A percentile compares a stretch with the other conserved stretches of the same genome.
phyloP scores from a whole-genome alignment of 2,113 vertebrate species.

The Phocoena sinus region DNA sequence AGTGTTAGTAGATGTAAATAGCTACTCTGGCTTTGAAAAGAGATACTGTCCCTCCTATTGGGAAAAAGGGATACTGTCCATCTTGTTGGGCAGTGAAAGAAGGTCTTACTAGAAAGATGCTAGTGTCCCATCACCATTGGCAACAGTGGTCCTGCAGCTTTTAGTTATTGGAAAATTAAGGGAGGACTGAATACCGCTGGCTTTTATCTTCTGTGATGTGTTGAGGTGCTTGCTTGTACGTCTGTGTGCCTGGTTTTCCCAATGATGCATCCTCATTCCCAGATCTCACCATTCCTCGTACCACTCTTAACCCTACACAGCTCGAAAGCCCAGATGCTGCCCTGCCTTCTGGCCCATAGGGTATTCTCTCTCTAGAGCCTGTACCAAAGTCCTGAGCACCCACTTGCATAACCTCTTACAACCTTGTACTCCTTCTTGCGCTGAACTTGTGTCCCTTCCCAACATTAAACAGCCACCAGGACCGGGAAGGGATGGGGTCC shows the following conservation, averaged over 20 bases:
- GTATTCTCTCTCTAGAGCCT: not conserved
- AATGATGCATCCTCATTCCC: not conserved
- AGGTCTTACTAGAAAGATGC: not conserved
- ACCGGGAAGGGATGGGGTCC: not conserved
- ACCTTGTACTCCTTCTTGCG: not conserved
- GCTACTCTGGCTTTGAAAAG: not conserved
- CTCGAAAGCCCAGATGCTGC: not conserved
- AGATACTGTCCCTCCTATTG: not conserved
- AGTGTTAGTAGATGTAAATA: not conserved
- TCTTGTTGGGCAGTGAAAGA: not conserved
- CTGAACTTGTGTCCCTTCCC: not conserved
- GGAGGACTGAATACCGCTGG: not conserved
- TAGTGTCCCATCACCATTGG: not conserved
- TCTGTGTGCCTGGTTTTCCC: not conserved
- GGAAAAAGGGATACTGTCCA: not conserved
- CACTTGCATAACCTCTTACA: not conserved
- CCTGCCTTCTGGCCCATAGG: not conserved
- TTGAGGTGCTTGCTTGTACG: rapidly evolving
- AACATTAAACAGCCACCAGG: not conserved
- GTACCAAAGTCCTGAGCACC: not conserved
- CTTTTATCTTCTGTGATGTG: not conserved
- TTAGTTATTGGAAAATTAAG: not conserved
- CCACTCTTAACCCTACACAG: not conserved
- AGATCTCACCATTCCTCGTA: not conserved
- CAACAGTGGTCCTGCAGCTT: not conserved